A percentile compares a stretch with the other conserved stretches of the same genome.
These are phyloP conservation scores for Atherinomorus stipes DNA, from an alignment of 2,113 vertebrate species.

Conservation along the genomic window DNA sequence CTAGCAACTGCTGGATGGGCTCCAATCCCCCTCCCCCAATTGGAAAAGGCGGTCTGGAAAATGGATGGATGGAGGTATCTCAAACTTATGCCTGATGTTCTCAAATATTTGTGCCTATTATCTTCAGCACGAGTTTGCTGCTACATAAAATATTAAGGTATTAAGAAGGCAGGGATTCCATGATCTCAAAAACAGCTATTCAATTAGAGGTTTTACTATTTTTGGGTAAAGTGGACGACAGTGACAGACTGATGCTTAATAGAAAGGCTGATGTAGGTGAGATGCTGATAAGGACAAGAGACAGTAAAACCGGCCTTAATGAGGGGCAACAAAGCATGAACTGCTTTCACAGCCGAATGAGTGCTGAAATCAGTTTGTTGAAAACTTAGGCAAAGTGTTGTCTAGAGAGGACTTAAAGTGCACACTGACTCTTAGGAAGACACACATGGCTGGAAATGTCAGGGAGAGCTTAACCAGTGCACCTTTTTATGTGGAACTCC, in stretches of 20 bases:
- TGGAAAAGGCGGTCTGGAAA: too few relatives aligned
- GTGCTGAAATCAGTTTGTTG: conserved; percentile 55
- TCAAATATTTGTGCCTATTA: background rate
- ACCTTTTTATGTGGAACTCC: conserved; percentile 49
- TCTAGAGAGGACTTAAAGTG: conserved; percentile 55
- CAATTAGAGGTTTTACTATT: conserved; percentile 17
- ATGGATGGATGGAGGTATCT: background rate
- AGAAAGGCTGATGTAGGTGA: conserved; percentile 30
- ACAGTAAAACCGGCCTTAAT: conserved; percentile 29
- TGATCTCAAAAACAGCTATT: conserved; percentile 11
- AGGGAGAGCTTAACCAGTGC: conserved; percentile 45
- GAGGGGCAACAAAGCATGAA: conserved; percentile 39
- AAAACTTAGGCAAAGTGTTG: conserved; percentile 51
- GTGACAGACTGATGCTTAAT: conserved; percentile 31
- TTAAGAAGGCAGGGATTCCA: background rate
- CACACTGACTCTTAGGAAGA: conserved; percentile 25
- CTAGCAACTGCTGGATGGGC: too few relatives aligned
- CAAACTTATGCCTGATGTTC: background rate
- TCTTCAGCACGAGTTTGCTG: background rate
- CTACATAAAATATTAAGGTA: background rate
- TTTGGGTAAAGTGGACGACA: background rate
- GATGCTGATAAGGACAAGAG: conserved; percentile 15
- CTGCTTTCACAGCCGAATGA: conserved; percentile 45
- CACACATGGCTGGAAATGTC: conserved; percentile 63
- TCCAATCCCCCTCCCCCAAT: too few relatives aligned